Conservation (phyloP, 2,113 vertebrate species). For the Sterrhoptilus dennistouni region DNA sequence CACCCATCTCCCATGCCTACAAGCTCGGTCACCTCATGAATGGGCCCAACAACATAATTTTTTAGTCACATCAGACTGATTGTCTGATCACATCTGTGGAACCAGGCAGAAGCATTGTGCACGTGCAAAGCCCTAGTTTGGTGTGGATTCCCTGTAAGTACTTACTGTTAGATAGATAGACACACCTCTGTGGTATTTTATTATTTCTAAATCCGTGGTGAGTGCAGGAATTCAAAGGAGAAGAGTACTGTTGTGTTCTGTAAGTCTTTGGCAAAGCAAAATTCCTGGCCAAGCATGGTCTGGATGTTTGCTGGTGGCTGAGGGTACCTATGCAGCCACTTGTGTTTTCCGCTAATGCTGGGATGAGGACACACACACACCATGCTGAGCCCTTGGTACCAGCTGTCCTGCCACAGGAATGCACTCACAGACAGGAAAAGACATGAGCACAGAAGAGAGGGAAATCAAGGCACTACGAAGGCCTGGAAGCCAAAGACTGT, state of each 20-base stretch:
- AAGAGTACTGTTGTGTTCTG: background rate
- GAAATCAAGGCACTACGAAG: background rate
- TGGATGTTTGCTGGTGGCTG: background rate
- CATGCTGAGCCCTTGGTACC: background rate
- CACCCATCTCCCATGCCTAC: background rate
- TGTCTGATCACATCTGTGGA: rapidly evolving
- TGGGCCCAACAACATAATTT: background rate
- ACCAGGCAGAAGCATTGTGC: background rate
- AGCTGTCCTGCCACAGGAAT: rapidly evolving
- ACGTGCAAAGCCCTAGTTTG: background rate
- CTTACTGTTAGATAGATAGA: background rate
- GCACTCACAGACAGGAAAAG: rapidly evolving
- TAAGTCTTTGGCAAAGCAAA: background rate
- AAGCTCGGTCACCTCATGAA: background rate
- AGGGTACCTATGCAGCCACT: background rate
- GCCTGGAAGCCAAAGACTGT: background rate
- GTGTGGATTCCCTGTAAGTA: background rate
- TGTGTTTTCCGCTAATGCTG: background rate
- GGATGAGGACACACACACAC: rapidly evolving
- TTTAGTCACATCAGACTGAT: background rate
- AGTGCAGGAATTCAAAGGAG: background rate
- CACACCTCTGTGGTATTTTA: background rate
- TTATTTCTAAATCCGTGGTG: background rate
- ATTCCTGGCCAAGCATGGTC: background rate
- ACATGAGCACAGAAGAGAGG: background rate